phyloP scores from a whole-genome alignment of 2,888 invertebrate genomes.

The Drosophila meridiana region DNA sequence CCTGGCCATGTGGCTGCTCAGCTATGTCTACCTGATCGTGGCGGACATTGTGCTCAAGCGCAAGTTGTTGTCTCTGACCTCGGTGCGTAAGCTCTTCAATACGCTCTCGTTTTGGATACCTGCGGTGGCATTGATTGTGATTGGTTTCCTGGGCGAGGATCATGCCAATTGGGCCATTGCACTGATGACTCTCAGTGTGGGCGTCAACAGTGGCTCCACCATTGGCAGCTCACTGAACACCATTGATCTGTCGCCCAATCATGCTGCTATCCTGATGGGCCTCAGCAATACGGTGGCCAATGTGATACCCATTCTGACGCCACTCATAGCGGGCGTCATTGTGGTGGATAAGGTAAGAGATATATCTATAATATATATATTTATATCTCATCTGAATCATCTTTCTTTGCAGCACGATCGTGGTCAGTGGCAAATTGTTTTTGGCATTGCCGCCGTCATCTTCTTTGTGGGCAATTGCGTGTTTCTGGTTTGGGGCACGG shows the following conservation, averaged over 20 bases:
- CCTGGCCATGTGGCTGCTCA: slow-evolving; percentile 86
- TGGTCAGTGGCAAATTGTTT: slow-evolving; percentile 90
- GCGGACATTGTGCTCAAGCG: slow-evolving; percentile 85
- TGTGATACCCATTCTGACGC: slow-evolving; percentile 88
- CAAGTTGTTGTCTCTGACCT: slow-evolving; percentile 82
- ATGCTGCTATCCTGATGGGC: slow-evolving; percentile 89
- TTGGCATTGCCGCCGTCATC: slow-evolving; percentile 88
- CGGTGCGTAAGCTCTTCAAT: slow-evolving; percentile 75
- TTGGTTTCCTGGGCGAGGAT: slow-evolving; percentile 85
- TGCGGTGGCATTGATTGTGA: slow-evolving; percentile 86
- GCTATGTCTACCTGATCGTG: slow-evolving; percentile 85
- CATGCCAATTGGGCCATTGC: slow-evolving; percentile 85
- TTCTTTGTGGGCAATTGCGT: slow-evolving; percentile 90
- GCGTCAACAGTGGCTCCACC: slow-evolving; percentile 82
- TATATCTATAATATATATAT: background rate
- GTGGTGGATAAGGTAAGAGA: slow-evolving; percentile 82
- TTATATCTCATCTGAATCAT: background rate
- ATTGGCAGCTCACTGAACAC: slow-evolving; percentile 86
- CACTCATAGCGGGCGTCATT: slow-evolving; percentile 87
- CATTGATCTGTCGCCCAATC: slow-evolving; percentile 89
- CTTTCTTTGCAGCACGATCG: slow-evolving; percentile 84
- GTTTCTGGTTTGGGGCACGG: slow-evolving; percentile 89
- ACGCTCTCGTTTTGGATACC: slow-evolving; percentile 85
- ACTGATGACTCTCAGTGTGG: slow-evolving; percentile 87
- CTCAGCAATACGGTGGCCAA: slow-evolving; percentile 88